These are phyloP conservation scores for Apteryx owenii DNA, from an alignment of 2,113 vertebrate species.

Conservation along the genomic window DNA sequence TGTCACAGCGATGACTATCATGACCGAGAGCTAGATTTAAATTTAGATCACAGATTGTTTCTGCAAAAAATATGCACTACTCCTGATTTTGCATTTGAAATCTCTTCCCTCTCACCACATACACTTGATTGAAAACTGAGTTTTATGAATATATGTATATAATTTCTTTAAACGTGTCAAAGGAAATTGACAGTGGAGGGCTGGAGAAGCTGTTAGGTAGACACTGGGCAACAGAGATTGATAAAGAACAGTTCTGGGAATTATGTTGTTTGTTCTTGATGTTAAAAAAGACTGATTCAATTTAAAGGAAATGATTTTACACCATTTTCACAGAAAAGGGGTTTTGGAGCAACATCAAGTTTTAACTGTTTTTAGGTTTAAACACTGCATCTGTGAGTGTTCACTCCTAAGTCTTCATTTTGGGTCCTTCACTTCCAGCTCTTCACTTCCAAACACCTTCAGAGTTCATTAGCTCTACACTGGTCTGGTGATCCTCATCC, in stretches of 20 bases:
- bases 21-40: neutral
- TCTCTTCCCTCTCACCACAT: neutral
- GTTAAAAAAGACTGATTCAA: neutral
- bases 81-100: conserved; percentile 2
- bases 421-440: neutral
- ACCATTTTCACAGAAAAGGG: neutral
- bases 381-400: neutral
- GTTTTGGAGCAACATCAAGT: neutral
- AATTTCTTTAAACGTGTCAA: neutral
- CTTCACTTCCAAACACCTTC: neutral
- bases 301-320: neutral
- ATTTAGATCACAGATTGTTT: neutral
- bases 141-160: neutral
- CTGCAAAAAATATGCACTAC: neutral
- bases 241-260: neutral
- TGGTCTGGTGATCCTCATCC: neutral
- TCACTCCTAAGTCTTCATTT: neutral
- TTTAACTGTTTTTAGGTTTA: neutral
- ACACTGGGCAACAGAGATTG: neutral
- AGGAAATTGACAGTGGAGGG: neutral
- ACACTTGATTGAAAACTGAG: neutral
- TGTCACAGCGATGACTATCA: neutral
- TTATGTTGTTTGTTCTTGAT: neutral
- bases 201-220: neutral
- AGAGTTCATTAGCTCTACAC: neutral